Base-by-base conservation (phyloP, 2,113 vertebrate species). In the Proteles cristata region DNA sequence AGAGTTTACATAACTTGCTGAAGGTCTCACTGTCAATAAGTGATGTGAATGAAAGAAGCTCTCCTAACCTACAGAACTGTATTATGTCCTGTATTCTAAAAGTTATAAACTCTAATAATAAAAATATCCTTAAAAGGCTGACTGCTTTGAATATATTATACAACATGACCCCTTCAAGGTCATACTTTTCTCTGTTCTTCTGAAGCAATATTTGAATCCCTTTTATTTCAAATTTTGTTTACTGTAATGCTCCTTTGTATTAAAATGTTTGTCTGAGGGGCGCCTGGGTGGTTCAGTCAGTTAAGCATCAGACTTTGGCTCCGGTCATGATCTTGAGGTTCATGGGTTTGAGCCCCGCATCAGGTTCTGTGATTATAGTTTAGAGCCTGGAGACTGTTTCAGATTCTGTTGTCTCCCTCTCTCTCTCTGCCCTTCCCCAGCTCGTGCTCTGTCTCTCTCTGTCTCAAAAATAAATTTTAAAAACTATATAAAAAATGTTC, bases 211-310 rank as follows among this genome's bases (percentile, higher is more conserved):
- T 8, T 84, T 93, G 45, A 91, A 43, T 90, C 14, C 3, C 10
- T 81, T 88, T 50, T 66, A 45, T 90, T 80, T 81, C 25, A 91
- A 71, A 21, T 89, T 68, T 69, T 87, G 31, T 85, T 76, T 92
- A 80, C 17, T 48, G 11, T 58, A 15, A 77, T 86, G 15, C 4
- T 48, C 68, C 53, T 86, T 66, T 28, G 79, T 97, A 92, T 90
- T 68, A 88, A 79, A 71, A 23, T 63, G 48, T 65, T 74, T 83
- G 11, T 77, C 69, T 71, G 11, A 88, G 11, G 12, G 50, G 50
- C 12, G 50, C 50, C 50, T 50, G 50, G 50, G 50, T 50, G 50
- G 50, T 12, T 14, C 50, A 14, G 50, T 14, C 3, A 12, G 50
- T 4, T 50, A 50, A 50, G 50, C 14, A 12, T 50, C 14, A 12